Percentiles rank a stretch among this genome's conserved stretches.
phyloP scores from a whole-genome alignment of 2,797 vertebrate species.

The Dryobates pubescens region DNA sequence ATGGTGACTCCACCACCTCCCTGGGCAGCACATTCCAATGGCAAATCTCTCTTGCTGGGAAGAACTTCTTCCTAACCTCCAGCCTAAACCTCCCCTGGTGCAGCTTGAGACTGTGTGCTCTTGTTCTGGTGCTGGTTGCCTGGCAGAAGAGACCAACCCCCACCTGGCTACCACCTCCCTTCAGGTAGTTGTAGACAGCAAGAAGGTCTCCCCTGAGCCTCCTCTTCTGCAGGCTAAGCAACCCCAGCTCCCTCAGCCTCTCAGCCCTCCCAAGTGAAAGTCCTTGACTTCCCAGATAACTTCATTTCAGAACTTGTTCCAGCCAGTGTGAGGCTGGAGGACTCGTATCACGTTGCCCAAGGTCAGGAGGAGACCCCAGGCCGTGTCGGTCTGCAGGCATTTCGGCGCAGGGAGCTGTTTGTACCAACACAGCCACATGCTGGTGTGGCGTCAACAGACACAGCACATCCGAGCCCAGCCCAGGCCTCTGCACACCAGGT shows the following conservation, averaged over 20 bases:
- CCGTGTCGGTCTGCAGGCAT: rapidly evolving
- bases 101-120: neutral
- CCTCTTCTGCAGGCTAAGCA: too few species aligned
- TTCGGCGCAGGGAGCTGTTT: neutral
- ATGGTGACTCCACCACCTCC: too few species aligned
- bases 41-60: too few species aligned
- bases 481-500: rapidly evolving
- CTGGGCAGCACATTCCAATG: too few species aligned
- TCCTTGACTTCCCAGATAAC: neutral
- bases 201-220: too few species aligned
- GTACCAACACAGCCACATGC: neutral
- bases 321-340: neutral
- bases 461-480: neutral
- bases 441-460: rapidly evolving
- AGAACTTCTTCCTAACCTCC: too few species aligned
- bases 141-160: too few species aligned
- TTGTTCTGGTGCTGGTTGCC: too few species aligned
- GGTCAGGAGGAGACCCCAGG: neutral
- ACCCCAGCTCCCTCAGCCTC: too few species aligned
- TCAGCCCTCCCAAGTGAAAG: neutral
- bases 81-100: too few species aligned
- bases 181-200: too few species aligned
- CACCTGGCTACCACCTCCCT: too few species aligned
- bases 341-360: neutral
- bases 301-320: neutral